Evolutionary conservation across 2,888 invertebrate genomes (phyloP).

Genomic region (Limenitis camilla): DNA sequence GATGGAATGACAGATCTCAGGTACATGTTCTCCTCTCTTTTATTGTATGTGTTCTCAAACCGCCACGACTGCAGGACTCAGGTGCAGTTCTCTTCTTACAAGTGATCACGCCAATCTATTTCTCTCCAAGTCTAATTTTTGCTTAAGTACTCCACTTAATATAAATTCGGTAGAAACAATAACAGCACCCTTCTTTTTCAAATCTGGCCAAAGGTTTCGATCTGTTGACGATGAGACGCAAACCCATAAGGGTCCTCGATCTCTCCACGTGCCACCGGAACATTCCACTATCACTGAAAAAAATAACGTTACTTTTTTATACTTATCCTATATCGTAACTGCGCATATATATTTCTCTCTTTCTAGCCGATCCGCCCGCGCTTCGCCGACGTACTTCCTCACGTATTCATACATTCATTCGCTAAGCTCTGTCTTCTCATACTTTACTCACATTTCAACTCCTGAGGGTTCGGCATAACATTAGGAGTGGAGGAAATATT

Average conservation of each 20-base stretch:
- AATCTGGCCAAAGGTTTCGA: slow-evolving; percentile 38
- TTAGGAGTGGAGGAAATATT: slow-evolving; percentile 52
- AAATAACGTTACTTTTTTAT: not conserved
- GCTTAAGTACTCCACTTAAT: slow-evolving; percentile 50
- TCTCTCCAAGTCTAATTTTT: slow-evolving; percentile 38
- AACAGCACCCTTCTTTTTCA: slow-evolving; percentile 41
- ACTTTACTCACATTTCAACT: slow-evolving; percentile 58
- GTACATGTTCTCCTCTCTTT: no score
- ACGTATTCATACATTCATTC: no score
- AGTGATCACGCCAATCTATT: slow-evolving; percentile 26
- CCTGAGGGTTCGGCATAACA: slow-evolving; percentile 43
- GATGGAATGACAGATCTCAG: no score
- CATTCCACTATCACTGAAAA: slow-evolving; percentile 58
- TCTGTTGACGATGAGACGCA: slow-evolving; percentile 45
- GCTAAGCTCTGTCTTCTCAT: no score
- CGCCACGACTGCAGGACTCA: no score
- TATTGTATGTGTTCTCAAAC: no score
- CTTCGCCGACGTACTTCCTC: no score
- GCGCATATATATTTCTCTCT: no score
- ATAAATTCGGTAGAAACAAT: slow-evolving; percentile 53
- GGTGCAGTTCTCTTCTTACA: no score
- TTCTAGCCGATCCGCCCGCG: no score
- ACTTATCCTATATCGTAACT: no score
- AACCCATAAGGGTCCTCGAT: slow-evolving; percentile 44
- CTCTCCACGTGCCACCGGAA: slow-evolving; percentile 57